Percentiles rank a stretch among this genome's conserved stretches.
Evolutionary conservation across 2,888 invertebrate genomes (phyloP).

Genomic region (Helobdella robusta): DNA sequence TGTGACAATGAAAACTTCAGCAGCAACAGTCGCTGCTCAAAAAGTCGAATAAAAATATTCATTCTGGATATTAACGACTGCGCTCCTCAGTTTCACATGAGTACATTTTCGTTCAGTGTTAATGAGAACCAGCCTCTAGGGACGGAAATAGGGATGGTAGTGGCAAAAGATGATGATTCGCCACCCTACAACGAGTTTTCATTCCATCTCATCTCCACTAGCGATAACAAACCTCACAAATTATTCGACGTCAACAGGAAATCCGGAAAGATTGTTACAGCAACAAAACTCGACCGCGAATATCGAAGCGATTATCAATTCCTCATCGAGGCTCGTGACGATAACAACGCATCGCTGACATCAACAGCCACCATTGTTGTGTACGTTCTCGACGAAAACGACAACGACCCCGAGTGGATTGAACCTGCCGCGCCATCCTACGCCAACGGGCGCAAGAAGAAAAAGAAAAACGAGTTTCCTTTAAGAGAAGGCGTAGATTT

Average conservation of each 20-base stretch:
- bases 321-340: conserved; percentile 21
- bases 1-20: conserved; percentile 1
- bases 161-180: conserved; percentile 15
- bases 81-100: background rate
- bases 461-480: too few relatives aligned
- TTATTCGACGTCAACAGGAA: conserved; percentile 28
- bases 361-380: conserved; percentile 30
- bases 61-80: conserved; percentile 24
- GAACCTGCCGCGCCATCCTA: background rate
- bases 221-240: background rate
- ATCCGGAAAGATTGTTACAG: conserved; percentile 30
- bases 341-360: conserved; percentile 18
- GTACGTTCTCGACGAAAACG: conserved; percentile 33
- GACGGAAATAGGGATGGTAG: conserved; percentile 23
- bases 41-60: background rate
- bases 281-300: conserved; percentile 31
- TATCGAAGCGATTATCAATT: conserved; percentile 28
- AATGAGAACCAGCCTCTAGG: conserved; percentile 22
- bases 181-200: conserved; percentile 10
- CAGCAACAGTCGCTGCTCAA: background rate
- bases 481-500: background rate
- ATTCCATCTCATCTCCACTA: background rate
- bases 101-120: conserved; percentile 20
- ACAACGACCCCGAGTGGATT: conserved; percentile 30
- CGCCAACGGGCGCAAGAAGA: too few relatives aligned